Conservation (phyloP, 2,797 vertebrate genomes). For the Florisuga fusca region DNA sequence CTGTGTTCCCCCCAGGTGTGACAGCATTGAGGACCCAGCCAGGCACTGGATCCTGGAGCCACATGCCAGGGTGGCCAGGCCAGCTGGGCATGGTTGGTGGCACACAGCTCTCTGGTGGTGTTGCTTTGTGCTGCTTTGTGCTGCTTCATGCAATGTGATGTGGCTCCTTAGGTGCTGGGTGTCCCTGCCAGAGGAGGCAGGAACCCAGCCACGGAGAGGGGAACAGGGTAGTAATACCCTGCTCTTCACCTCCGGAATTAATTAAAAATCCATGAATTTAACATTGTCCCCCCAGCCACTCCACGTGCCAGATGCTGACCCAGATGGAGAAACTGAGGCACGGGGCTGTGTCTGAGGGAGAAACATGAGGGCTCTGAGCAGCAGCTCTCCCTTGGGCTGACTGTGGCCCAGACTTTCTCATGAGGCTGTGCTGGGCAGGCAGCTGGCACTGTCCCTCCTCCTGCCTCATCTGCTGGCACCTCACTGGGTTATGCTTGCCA, state of each 20-base stretch:
- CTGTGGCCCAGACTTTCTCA: fast-evolving
- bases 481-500: neutral
- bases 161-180: neutral
- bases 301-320: fast-evolving
- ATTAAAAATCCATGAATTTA: neutral
- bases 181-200: neutral
- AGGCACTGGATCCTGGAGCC: neutral
- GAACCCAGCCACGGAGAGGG: fast-evolving
- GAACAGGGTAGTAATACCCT: neutral
- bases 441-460: neutral
- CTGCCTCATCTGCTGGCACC: neutral
- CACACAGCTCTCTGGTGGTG: neutral
- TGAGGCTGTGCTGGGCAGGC: neutral
- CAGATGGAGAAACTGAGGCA: neutral
- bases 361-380: neutral
- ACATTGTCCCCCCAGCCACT: neutral
- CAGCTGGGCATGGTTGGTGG: neutral
- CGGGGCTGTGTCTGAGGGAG: fast-evolving
- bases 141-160: neutral
- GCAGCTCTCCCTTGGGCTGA: neutral
- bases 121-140: neutral
- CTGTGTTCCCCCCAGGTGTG: fast-evolving
- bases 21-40: neutral
- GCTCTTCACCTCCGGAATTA: neutral
- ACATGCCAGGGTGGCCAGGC: neutral